phyloP scores from a whole-genome alignment of 2,113 vertebrate genomes.

The Acrocephalus kingi region DNA sequence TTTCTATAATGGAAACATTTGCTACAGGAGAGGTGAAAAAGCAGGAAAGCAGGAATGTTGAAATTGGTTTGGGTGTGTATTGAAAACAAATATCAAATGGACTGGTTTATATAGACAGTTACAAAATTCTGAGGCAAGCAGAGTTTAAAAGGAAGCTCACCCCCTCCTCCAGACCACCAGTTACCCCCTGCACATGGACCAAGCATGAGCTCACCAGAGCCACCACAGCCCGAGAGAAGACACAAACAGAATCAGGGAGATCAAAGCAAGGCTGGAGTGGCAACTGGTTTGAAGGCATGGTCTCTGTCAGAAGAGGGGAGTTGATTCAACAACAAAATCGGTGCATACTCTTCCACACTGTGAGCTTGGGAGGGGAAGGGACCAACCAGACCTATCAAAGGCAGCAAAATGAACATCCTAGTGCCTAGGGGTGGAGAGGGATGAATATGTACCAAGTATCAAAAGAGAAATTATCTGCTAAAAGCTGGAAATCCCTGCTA shows the following conservation, averaged over 20 bases:
- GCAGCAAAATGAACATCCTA: neutral
- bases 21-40: neutral
- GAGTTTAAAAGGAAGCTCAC: neutral
- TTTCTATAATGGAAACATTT: neutral
- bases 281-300: neutral
- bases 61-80: neutral
- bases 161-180: neutral
- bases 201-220: fast-evolving
- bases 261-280: neutral
- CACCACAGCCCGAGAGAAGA: neutral
- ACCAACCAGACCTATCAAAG: neutral
- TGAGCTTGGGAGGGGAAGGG: neutral
- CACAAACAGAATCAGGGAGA: neutral
- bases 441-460: neutral
- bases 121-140: neutral
- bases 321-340: neutral
- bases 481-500: neutral
- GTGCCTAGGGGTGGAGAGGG: neutral
- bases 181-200: fast-evolving
- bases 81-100: neutral
- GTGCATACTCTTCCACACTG: neutral
- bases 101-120: neutral
- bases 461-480: neutral
- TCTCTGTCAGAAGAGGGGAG: neutral
- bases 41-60: neutral